phyloP scores from a whole-genome alignment of 2,113 vertebrate species.

The Vireo altiloquus region DNA sequence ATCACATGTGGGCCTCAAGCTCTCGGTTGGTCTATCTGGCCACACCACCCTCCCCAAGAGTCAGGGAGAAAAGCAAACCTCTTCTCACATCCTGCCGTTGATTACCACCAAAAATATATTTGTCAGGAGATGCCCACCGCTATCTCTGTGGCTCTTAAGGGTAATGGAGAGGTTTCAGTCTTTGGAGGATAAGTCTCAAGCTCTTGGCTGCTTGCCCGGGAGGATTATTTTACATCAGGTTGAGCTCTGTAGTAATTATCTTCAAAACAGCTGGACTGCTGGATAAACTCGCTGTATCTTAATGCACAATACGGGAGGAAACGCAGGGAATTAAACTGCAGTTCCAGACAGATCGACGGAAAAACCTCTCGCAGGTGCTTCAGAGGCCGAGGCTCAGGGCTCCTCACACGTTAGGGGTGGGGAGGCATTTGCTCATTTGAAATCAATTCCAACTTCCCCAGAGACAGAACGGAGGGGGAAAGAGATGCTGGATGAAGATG shows the following conservation, averaged over 20 bases:
- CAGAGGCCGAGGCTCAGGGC: background rate
- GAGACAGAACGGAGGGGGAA: background rate
- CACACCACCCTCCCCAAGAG: background rate
- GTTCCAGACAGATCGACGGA: conserved; percentile 50
- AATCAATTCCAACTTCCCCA: conserved; percentile 9
- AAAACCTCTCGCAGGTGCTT: background rate
- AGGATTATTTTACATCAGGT: conserved; percentile 79
- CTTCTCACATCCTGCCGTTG: background rate
- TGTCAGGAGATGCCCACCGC: conserved; percentile 21
- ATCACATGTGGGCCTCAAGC: fast-evolving
- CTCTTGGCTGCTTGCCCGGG: conserved; percentile 68
- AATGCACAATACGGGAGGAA: conserved; percentile 67
- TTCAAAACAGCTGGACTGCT: conserved; percentile 79
- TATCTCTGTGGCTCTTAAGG: conserved; percentile 56
- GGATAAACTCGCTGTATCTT: conserved; percentile 74
- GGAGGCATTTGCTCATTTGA: background rate
- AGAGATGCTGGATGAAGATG: background rate
- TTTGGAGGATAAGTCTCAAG: conserved; percentile 61
- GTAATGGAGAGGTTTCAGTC: conserved; percentile 68
- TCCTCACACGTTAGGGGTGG: background rate
- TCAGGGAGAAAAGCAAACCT: background rate
- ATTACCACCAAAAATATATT: conserved; percentile 37
- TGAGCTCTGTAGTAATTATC: conserved; percentile 78
- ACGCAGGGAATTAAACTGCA: conserved; percentile 70
- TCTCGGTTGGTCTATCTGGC: fast-evolving